Base-by-base conservation (phyloP, 2,888 invertebrate species). In the Cecidostiba fungosa region DNA sequence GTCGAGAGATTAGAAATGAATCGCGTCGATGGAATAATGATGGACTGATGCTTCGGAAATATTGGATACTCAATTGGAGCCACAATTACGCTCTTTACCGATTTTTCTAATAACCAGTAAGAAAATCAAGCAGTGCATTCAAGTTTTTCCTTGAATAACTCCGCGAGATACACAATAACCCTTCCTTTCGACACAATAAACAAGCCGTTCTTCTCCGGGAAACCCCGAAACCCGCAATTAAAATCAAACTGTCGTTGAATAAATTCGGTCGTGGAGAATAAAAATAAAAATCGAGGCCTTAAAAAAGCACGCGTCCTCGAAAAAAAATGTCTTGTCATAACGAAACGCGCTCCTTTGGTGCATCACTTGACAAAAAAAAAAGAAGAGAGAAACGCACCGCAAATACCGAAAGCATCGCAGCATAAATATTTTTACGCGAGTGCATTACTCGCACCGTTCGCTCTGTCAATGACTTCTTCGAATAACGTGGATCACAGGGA, bases 371-470 rank as follows among this genome's bases (percentile, higher is more conserved):
- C 43, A 62, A 69, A 32, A 80, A 62, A 43, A 82, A 32, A 66
- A 69, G 3, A 16, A 76, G 36, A 62, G 16, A n/a, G 47, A 23
- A 19, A 23, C 69, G 29, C 4, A 29, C 39, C 16, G 36, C 70
- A n/a, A 54, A 29, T 72, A 43, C 72, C 62, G 66, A 83, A 83
- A 72, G 72, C 77, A 73, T 62, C 47, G 32, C 29, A 62, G 69
- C 43, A 32, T 62, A 80, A 84, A 80, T 80, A 84, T 80, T 80
- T 80, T 80, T 78, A 77, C 19, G 29, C 8, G 77, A 83, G n/a
- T 77, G 77, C 82, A 59, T 82, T 82, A 69, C 62, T 69, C 82
- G 62, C 29, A 2, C 6, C 16, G 19, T 19, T 8, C 72, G n/a
- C 26, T 39, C 29, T 19, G 54, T 4, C 54, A 62, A 62, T 62